These are phyloP conservation scores for Heliangelus exortis DNA, from an alignment of 2,797 vertebrate genomes.

Conservation along the genomic window DNA sequence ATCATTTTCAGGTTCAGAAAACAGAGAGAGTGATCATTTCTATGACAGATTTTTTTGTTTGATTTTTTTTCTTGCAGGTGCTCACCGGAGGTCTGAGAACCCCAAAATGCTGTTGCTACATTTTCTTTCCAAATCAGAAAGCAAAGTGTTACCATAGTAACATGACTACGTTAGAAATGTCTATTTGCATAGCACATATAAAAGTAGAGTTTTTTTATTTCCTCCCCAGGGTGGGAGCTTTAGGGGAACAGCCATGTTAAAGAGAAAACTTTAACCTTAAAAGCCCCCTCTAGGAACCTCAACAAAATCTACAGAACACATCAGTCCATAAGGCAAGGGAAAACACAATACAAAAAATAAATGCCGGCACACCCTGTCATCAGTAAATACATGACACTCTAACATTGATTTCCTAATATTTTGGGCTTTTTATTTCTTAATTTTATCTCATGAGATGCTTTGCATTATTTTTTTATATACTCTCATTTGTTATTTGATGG, in stretches of 20 bases:
- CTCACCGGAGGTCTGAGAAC: constrained; percentile 78
- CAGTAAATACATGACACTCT: constrained; percentile 43
- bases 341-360: constrained; percentile 70
- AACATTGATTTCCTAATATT: constrained; percentile 62
- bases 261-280: constrained; percentile 61
- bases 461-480: constrained; percentile 73
- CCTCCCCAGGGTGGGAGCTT: constrained; percentile 47
- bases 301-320: constrained; percentile 72
- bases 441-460: constrained; percentile 66
- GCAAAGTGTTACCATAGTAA: constrained; percentile 87
- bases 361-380: constrained; percentile 62
- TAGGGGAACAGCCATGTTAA: constrained; percentile 54
- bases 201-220: constrained; percentile 76
- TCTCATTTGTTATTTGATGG: constrained; percentile 74
- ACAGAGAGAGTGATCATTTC: constrained; percentile 73
- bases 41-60: constrained; percentile 47
- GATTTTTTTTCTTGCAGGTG: constrained; percentile 63
- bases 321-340: constrained; percentile 76
- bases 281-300: constrained; percentile 53
- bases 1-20: constrained; percentile 81
- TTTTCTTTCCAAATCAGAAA: constrained; percentile 83
- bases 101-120: constrained; percentile 82
- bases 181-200: constrained; percentile 88
- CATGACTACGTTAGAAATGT: constrained; percentile 84
- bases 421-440: constrained; percentile 62